Conservation (phyloP, 2,888 invertebrate species). For the Malacosoma neustria region DNA sequence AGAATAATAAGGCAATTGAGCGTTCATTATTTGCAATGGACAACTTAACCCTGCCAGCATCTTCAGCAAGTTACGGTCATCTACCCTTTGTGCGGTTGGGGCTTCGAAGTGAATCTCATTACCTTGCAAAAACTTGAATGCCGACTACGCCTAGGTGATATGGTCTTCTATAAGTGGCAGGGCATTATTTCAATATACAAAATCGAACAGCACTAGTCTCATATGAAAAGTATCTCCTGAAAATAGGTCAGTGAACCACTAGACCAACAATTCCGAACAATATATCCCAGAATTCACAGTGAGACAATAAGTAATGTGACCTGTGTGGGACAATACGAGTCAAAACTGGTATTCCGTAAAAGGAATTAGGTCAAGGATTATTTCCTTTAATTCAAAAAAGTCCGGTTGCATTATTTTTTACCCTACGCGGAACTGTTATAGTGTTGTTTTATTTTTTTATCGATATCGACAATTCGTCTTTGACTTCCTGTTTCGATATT, state of each 20-base stretch:
- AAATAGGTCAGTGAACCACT: not conserved
- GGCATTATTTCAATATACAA: too few relatives aligned
- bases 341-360: constrained; percentile 30
- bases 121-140: too few relatives aligned
- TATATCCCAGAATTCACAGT: not conserved
- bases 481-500: not conserved
- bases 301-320: constrained; percentile 45
- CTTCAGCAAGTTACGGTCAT: too few relatives aligned
- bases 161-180: too few relatives aligned
- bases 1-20: too few relatives aligned
- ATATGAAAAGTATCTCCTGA: not conserved
- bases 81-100: too few relatives aligned
- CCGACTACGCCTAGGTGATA: too few relatives aligned
- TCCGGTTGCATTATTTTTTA: constrained; percentile 3
- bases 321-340: constrained; percentile 41
- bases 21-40: too few relatives aligned
- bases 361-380: constrained; percentile 52
- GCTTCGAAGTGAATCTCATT: too few relatives aligned
- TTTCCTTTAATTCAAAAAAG: constrained; percentile 20
- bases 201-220: not conserved
- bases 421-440: constrained; percentile 6
- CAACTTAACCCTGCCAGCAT: too few relatives aligned
- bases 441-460: constrained; percentile 2
- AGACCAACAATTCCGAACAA: constrained; percentile 1
- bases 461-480: not conserved